These are phyloP conservation scores for Helogale parvula DNA, from an alignment of 2,113 vertebrate species.

Conservation along the genomic window DNA sequence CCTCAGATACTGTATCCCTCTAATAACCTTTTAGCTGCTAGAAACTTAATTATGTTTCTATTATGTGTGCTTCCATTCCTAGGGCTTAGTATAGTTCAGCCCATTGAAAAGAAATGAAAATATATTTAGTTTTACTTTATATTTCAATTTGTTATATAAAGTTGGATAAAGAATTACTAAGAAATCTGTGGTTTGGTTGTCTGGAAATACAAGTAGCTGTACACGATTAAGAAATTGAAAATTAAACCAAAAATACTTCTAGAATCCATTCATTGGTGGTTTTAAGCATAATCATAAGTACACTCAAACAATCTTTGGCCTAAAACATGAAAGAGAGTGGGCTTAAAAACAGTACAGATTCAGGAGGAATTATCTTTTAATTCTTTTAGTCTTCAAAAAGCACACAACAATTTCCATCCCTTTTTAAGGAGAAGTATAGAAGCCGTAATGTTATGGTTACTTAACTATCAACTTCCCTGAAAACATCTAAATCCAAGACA, in stretches of 20 bases:
- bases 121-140: background rate
- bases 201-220: background rate
- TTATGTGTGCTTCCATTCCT: background rate
- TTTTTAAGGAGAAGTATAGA: conserved; percentile 41
- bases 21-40: background rate
- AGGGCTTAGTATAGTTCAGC: background rate
- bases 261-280: background rate
- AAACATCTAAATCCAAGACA: conserved; percentile 67
- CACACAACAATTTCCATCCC: background rate
- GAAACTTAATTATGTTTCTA: background rate
- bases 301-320: background rate
- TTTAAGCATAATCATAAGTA: conserved; percentile 17
- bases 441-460: conserved; percentile 32
- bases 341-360: background rate
- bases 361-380: conserved; percentile 18
- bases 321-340: background rate
- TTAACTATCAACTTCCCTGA: conserved; percentile 50
- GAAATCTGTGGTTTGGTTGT: background rate
- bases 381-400: conserved; percentile 42
- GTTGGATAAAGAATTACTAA: background rate
- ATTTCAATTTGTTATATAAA: background rate
- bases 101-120: background rate
- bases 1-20: background rate
- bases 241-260: background rate
- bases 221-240: background rate